Evolutionary conservation across 2,797 vertebrate species (phyloP).

Genomic region (Premnoplex brunnescens): DNA sequence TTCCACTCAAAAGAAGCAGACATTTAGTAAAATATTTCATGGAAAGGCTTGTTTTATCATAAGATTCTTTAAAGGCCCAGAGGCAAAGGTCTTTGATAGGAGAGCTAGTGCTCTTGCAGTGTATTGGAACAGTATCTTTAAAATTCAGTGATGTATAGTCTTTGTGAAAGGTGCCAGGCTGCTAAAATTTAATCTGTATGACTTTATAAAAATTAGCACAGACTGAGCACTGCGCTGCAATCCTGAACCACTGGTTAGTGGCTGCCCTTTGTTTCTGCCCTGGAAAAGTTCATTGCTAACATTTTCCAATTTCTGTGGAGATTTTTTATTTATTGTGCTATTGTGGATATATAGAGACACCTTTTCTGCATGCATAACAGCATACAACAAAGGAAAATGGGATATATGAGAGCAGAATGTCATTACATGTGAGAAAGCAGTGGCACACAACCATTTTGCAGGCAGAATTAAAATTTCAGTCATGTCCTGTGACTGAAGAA

Average conservation of each 20-base stretch:
- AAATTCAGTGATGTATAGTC: not conserved
- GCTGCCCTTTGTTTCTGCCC: not conserved
- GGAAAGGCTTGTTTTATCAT: not conserved
- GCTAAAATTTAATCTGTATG: not conserved
- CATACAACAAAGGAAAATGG: not conserved
- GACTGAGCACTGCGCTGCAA: not conserved
- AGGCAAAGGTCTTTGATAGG: not conserved
- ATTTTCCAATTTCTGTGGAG: not conserved
- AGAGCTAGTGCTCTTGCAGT: not conserved
- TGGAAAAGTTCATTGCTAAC: not conserved
- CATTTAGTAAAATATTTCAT: not conserved
- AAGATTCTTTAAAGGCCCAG: not conserved
- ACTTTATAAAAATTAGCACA: not conserved
- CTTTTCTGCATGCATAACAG: not conserved
- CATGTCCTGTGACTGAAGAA: not conserved
- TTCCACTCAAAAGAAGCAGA: not conserved
- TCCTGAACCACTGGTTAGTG: not conserved
- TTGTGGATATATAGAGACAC: not conserved
- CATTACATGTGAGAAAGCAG: not conserved
- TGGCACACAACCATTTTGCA: not conserved
- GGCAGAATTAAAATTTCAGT: conserved; percentile 46
- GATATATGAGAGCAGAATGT: not conserved
- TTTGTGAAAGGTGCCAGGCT: not conserved
- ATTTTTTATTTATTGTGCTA: not conserved
- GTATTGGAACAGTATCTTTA: not conserved